Conservation (phyloP, 2,888 invertebrate genomes). For the Drosophila kuntzei region DNA sequence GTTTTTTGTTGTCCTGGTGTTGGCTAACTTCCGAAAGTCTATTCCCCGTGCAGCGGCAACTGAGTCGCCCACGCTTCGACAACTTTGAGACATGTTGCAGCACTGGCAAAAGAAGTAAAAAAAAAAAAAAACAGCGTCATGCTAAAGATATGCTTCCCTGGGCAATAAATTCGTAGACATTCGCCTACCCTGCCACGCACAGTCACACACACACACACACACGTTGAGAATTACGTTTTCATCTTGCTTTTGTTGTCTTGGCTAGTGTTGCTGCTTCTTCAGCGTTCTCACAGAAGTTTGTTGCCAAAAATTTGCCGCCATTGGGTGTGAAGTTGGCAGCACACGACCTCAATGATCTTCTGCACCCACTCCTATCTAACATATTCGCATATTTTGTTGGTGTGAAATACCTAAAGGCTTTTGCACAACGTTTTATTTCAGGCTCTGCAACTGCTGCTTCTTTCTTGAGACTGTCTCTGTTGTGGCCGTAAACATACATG, state of each 20-base stretch:
- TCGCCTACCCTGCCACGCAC: constrained; percentile 30
- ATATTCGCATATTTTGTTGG: constrained; percentile 74
- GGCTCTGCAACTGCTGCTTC: constrained; percentile 47
- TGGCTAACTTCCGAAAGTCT: constrained; percentile 54
- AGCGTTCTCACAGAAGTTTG: constrained; percentile 65
- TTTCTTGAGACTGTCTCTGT: constrained; percentile 52
- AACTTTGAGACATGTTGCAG: constrained; percentile 81
- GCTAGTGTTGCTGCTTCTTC: constrained; percentile 41
- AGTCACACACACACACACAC: constrained; percentile 28
- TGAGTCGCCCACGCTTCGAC: constrained; percentile 72
- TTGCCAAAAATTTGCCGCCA: constrained; percentile 81
- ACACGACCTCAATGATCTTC: constrained; percentile 44
- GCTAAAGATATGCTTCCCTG: constrained; percentile 80
- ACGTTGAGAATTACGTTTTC: constrained; percentile 26
- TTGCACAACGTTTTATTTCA: constrained; percentile 75
- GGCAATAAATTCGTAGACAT: constrained; percentile 77
- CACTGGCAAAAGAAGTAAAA: constrained; percentile 24
- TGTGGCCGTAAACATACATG: constrained; percentile 72
- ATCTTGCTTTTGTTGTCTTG: constrained; percentile 29
- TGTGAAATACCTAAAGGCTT: constrained; percentile 81
- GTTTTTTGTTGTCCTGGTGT: constrained; percentile 49
- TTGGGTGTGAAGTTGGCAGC: constrained; percentile 80
- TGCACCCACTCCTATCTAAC: constrained; percentile 50
- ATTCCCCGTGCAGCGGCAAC: constrained; percentile 63
- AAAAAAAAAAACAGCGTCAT: constrained; percentile 49